A percentile compares a stretch with the other conserved stretches of the same genome.
Evolutionary conservation across 2,888 invertebrate species (phyloP).

Genomic region (Allygus modestus): DNA sequence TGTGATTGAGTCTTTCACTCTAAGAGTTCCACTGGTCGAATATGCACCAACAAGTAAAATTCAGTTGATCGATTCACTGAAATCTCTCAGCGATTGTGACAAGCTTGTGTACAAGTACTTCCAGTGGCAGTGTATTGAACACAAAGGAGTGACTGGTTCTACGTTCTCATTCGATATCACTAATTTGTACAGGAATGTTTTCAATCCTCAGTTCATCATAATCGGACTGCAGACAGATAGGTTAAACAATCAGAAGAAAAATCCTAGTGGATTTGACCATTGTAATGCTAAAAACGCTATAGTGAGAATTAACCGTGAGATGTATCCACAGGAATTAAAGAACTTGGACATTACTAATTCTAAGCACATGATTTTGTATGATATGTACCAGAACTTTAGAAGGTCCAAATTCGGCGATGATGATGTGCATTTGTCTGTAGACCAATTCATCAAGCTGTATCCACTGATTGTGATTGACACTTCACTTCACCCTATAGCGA

Average conservation of each 20-base stretch:
- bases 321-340: conserved; percentile 32
- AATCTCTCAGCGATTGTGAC: conserved; percentile 33
- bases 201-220: conserved; percentile 32
- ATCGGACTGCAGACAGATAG: conserved; percentile 26
- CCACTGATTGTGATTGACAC: conserved; percentile 42
- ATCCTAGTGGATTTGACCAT: background rate
- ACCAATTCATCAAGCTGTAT: background rate
- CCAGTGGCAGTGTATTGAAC: conserved; percentile 52
- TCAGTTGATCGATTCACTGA: conserved; percentile 35
- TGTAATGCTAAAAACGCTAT: conserved; percentile 17
- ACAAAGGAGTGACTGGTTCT: conserved; percentile 33
- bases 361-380: conserved; percentile 6
- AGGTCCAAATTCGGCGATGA: background rate
- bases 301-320: conserved; percentile 27
- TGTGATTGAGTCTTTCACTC: background rate
- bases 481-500: background rate
- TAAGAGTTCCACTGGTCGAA: conserved; percentile 45
- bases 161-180: conserved; percentile 43
- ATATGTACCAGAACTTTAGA: conserved; percentile 23
- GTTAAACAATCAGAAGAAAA: conserved; percentile 18
- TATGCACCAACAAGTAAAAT: conserved; percentile 24
- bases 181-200: conserved; percentile 21
- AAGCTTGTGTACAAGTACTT: conserved; percentile 16
- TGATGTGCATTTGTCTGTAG: background rate
- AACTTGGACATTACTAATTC: background rate